Conservation (phyloP, 1,140 invertebrate genomes). For the Cepaea nemoralis region DNA sequence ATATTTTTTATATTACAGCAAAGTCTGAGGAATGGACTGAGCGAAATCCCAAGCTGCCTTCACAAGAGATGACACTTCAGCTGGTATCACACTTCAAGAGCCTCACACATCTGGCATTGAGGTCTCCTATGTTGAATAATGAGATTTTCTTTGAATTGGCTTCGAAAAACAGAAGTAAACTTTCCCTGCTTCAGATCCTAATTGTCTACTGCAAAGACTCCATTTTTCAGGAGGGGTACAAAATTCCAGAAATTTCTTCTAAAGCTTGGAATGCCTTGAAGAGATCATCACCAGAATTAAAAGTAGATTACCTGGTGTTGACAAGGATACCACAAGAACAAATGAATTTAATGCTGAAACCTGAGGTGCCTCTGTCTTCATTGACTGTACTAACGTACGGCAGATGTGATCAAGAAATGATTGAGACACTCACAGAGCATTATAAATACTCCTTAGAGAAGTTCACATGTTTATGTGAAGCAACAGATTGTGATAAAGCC, state of each 20-base stretch:
- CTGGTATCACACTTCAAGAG: neutral
- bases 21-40: neutral
- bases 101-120: neutral
- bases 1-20: constrained; percentile 21
- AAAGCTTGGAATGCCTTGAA: constrained; percentile 5
- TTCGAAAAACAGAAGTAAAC: neutral
- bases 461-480: constrained; percentile 28
- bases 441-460: neutral
- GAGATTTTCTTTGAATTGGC: constrained; percentile 17
- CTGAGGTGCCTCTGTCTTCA: constrained; percentile 2
- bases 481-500: constrained; percentile 21
- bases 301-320: constrained; percentile 19
- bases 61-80: neutral
- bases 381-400: constrained; percentile 20
- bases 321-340: constrained; percentile 18
- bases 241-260: neutral
- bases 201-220: constrained; percentile 14
- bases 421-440: neutral
- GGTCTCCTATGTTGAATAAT: constrained; percentile 35
- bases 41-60: constrained; percentile 9
- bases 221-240: neutral
- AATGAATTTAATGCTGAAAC: constrained; percentile 10
- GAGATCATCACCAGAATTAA: neutral
- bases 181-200: constrained; percentile 5
- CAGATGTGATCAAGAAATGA: neutral